These are phyloP conservation scores for Drosophila yakuba DNA, from an alignment of 1,140 invertebrate genomes.

Conservation along the genomic window DNA sequence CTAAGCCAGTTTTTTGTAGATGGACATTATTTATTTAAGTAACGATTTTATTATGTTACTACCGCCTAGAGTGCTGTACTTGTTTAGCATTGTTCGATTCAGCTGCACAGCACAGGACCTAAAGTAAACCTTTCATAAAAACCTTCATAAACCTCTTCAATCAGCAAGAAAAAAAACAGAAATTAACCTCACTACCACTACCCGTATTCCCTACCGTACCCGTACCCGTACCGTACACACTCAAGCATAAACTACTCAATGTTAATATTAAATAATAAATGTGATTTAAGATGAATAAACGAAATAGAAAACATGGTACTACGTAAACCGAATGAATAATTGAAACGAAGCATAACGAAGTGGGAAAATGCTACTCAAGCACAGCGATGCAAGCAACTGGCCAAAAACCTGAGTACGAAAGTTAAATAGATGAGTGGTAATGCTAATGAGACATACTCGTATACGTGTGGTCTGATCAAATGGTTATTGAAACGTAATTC, in stretches of 20 bases:
- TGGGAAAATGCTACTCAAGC: slow-evolving; percentile 32
- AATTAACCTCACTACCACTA: slow-evolving; percentile 53
- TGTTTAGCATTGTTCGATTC: slow-evolving; percentile 69
- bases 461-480: slow-evolving; percentile 54
- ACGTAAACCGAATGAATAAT: slow-evolving; percentile 43
- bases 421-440: slow-evolving; percentile 37
- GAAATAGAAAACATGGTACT: slow-evolving; percentile 62
- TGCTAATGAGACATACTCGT: slow-evolving; percentile 16
- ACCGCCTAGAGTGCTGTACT: slow-evolving; percentile 48
- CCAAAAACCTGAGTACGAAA: slow-evolving; percentile 41
- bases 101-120: slow-evolving; percentile 58
- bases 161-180: slow-evolving; percentile 23
- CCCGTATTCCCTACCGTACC: slow-evolving; percentile 36
- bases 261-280: slow-evolving; percentile 81
- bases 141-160: slow-evolving; percentile 16
- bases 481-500: slow-evolving; percentile 58
- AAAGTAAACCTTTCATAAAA: slow-evolving; percentile 25
- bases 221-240: slow-evolving; percentile 33
- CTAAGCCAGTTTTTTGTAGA: slow-evolving; percentile 61
- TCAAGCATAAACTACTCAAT: slow-evolving; percentile 81
- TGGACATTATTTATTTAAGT: slow-evolving; percentile 77
- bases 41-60: slow-evolving; percentile 75
- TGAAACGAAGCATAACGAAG: slow-evolving; percentile 15
- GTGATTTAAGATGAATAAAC: slow-evolving; percentile 75
- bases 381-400: slow-evolving; percentile 36